Evolutionary conservation across 2,113 vertebrate species (phyloP).

Genomic region (Daboia siamensis): DNA sequence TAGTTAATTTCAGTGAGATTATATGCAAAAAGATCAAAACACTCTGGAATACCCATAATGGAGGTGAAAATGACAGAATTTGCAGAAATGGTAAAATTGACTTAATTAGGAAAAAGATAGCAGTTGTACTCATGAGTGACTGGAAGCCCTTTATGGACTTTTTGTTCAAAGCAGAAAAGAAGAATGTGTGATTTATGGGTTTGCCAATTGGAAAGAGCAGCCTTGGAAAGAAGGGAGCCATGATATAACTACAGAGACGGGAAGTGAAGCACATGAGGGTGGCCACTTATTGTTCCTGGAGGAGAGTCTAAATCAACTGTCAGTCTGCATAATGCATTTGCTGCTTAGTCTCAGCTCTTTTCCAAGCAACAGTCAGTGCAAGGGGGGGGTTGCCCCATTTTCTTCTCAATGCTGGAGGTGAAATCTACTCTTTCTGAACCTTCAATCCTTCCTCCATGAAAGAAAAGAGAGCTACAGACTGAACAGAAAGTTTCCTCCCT

Average conservation of each 20-base stretch:
- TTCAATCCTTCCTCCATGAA: background rate
- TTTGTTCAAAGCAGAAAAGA: background rate
- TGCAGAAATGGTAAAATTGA: background rate
- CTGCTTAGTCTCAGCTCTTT: background rate
- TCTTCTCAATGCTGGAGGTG: background rate
- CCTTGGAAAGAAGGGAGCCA: background rate
- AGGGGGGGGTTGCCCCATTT: background rate
- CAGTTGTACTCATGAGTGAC: background rate
- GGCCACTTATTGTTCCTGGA: background rate
- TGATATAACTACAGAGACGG: background rate
- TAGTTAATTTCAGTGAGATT: background rate
- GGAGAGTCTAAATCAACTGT: background rate
- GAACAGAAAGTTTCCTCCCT: background rate
- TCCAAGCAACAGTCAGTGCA: background rate
- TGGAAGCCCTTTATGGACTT: background rate
- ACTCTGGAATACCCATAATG: background rate
- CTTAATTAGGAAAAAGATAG: background rate
- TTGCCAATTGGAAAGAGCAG: background rate
- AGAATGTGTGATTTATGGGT: background rate
- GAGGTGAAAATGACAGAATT: background rate
- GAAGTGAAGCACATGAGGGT: background rate
- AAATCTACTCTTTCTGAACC: background rate
- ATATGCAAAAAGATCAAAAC: background rate
- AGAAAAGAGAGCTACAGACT: background rate
- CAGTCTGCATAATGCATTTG: background rate